Conservation (phyloP, 2,113 vertebrate genomes). For the Odontesthes bonariensis region DNA sequence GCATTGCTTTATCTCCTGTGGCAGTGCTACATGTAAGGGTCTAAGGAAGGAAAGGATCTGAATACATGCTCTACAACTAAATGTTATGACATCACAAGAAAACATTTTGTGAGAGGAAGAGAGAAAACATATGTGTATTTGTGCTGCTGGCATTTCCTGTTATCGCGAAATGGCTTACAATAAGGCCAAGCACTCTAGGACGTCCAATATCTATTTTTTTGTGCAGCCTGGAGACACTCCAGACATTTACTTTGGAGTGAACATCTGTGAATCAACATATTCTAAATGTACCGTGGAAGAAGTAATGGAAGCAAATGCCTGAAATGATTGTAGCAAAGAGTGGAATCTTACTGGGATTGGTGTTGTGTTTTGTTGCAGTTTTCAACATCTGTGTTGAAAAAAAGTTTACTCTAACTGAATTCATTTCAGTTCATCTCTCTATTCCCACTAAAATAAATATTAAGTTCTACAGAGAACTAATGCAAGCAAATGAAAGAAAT, state of each 20-base stretch:
- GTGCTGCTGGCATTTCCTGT: conserved; percentile 21
- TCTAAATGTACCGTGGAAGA: conserved; percentile 27
- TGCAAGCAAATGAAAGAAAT: too few relatives aligned
- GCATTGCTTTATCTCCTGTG: background rate
- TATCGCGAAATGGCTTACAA: conserved; percentile 1
- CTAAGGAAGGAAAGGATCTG: background rate
- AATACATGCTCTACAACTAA: conserved; percentile 8
- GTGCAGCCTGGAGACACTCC: conserved; percentile 21
- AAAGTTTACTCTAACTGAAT: background rate
- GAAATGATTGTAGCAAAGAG: background rate
- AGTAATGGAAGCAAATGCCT: conserved; percentile 11
- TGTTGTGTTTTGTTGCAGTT: conserved; percentile 5
- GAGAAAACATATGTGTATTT: conserved; percentile 4
- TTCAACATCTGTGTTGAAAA: background rate
- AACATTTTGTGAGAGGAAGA: background rate
- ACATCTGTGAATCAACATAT: conserved; percentile 34
- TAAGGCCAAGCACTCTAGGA: conserved; percentile 8
- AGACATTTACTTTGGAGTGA: conserved; percentile 37
- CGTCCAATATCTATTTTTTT: conserved; percentile 26
- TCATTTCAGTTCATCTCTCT: background rate
- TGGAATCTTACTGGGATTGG: conserved; percentile 4
- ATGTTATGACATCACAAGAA: background rate
- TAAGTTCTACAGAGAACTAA: too few relatives aligned
- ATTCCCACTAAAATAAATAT: conserved; percentile 13
- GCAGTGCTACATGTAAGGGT: background rate